Conservation (phyloP, 1,140 invertebrate species). For the Antheraea pernyi region DNA sequence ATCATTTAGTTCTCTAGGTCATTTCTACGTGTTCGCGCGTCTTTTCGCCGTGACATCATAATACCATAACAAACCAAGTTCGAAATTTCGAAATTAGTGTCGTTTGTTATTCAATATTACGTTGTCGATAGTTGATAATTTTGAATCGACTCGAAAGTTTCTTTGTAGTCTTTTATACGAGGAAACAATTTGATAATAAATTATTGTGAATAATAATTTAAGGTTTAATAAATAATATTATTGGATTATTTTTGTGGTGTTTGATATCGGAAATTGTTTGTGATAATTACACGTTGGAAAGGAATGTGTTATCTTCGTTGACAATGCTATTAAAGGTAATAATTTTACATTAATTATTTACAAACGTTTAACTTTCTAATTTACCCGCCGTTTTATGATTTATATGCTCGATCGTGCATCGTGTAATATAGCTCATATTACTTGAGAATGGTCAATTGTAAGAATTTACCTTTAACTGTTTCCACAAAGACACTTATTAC, state of each 20-base stretch:
- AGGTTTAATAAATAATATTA: too few species aligned
- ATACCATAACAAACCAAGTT: background rate
- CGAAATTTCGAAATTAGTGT: background rate
- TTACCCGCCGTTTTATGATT: conserved; percentile 2
- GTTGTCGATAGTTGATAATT: background rate
- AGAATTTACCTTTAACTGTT: background rate
- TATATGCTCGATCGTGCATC: background rate
- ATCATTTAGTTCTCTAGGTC: conserved; percentile 55
- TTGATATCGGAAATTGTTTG: background rate
- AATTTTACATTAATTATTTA: background rate
- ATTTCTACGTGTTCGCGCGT: conserved; percentile 37
- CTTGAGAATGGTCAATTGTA: background rate
- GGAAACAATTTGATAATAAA: too few species aligned
- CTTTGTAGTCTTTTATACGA: too few species aligned
- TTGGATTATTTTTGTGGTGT: background rate
- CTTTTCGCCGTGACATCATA: conserved; percentile 10
- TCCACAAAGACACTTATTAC: background rate
- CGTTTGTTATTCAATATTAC: background rate
- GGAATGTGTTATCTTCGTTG: background rate
- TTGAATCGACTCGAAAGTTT: too few species aligned
- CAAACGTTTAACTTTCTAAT: conserved; percentile 3
- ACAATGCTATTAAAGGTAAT: background rate
- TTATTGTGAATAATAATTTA: too few species aligned
- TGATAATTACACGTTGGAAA: background rate
- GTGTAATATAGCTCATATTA: background rate